These are phyloP conservation scores for Podabrus alpinus DNA, from an alignment of 2,888 invertebrate genomes.

Conservation along the genomic window DNA sequence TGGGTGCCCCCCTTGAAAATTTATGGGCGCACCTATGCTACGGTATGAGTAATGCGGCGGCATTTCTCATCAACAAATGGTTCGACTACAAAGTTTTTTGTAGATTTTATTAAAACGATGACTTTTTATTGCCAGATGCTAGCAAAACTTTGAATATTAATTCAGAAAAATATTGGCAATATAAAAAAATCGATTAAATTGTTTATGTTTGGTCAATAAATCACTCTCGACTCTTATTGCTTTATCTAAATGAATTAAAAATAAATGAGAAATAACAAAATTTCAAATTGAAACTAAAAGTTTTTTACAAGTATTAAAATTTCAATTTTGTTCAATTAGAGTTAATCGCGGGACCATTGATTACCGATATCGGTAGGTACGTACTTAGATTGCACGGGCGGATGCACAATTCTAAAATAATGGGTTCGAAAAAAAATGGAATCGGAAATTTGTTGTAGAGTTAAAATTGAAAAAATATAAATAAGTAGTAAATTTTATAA, in stretches of 20 bases:
- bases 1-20: not conserved
- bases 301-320: not conserved
- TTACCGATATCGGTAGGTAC: not conserved
- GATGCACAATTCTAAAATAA: not conserved
- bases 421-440: not conserved
- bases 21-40: not conserved
- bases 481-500: conserved; percentile 16
- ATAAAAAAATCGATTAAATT: not conserved
- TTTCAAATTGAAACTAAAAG: not conserved
- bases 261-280: not conserved
- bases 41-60: not conserved
- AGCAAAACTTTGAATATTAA: not conserved
- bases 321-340: not conserved
- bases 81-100: not conserved
- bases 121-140: not conserved
- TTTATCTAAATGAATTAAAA: not conserved
- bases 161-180: not conserved
- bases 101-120: not conserved
- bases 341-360: not conserved
- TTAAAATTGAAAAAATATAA: not conserved
- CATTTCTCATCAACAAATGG: not conserved
- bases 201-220: not conserved
- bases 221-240: not conserved
- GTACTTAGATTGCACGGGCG: not conserved
- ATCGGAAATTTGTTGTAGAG: not conserved